These are phyloP conservation scores for Himalopsyche kuldschensis DNA, from an alignment of 2,888 invertebrate genomes.

Conservation along the genomic window DNA sequence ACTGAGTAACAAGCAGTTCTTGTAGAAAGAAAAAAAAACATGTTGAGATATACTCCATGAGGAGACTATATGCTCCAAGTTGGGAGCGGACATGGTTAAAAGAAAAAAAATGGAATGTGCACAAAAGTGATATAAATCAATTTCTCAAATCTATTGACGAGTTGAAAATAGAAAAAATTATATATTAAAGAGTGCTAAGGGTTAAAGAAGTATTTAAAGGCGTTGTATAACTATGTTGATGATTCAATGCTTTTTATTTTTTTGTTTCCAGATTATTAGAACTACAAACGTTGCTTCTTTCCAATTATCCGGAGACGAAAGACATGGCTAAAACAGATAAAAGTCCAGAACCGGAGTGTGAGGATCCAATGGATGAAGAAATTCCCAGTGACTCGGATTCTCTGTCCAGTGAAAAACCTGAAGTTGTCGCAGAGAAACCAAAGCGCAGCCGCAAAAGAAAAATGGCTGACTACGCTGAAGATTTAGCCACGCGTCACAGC, in stretches of 20 bases:
- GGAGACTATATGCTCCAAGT: too few relatives aligned
- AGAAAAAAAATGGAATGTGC: too few relatives aligned
- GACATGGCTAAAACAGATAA: conserved; percentile 47
- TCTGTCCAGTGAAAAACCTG: conserved; percentile 47
- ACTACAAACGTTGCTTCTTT: conserved; percentile 63
- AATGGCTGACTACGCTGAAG: conserved; percentile 61
- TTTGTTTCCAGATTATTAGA: conserved; percentile 51
- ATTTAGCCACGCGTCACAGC: conserved; percentile 61
- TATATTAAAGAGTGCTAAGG: too few relatives aligned
- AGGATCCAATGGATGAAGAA: conserved; percentile 63
- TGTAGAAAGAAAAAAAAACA: too few relatives aligned
- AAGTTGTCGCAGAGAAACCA: conserved; percentile 42
- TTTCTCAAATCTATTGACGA: too few relatives aligned
- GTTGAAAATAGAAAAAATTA: too few relatives aligned
- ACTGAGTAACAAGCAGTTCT: too few relatives aligned
- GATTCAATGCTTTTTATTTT: background rate
- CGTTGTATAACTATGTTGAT: too few relatives aligned
- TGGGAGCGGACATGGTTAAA: too few relatives aligned
- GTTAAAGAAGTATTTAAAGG: too few relatives aligned
- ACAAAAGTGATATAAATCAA: too few relatives aligned
- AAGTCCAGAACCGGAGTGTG: conserved; percentile 42
- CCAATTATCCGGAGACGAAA: conserved; percentile 72
- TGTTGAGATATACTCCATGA: too few relatives aligned
- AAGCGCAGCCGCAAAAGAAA: conserved; percentile 56
- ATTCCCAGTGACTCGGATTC: conserved; percentile 65